Evolutionary conservation across 2,113 vertebrate species (phyloP).

Genomic region (Amazona vittata): DNA sequence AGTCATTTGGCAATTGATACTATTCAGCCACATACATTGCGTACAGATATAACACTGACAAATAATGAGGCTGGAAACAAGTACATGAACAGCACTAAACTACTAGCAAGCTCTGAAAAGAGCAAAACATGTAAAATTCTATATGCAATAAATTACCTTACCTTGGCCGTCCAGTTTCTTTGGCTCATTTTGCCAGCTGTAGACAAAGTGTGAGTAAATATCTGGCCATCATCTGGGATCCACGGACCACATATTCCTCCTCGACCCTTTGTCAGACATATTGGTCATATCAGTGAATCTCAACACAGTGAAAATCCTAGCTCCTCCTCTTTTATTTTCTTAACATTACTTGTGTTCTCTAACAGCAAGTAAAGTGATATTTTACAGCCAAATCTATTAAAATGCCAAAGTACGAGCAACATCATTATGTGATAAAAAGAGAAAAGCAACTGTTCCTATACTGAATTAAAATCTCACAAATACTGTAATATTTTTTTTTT

Average conservation of each 20-base stretch:
- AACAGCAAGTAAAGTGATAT: background rate
- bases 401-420: background rate
- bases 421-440: background rate
- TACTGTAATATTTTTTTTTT: background rate
- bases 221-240: conserved; percentile 86
- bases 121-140: background rate
- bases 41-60: background rate
- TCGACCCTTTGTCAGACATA: conserved; percentile 64
- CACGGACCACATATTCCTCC: conserved; percentile 83
- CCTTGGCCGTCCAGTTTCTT: conserved; percentile 86
- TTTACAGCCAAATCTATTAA: background rate
- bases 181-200: conserved; percentile 84
- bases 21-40: background rate
- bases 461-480: background rate
- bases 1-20: background rate
- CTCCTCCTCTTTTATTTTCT: background rate
- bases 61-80: background rate
- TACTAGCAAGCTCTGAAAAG: background rate
- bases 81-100: background rate
- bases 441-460: background rate
- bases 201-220: conserved; percentile 87
- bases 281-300: background rate
- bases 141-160: background rate
- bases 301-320: background rate
- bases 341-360: background rate